These are phyloP conservation scores for Tryphoninae sp. DNA, from an alignment of 2,888 invertebrate genomes.

Conservation along the genomic window DNA sequence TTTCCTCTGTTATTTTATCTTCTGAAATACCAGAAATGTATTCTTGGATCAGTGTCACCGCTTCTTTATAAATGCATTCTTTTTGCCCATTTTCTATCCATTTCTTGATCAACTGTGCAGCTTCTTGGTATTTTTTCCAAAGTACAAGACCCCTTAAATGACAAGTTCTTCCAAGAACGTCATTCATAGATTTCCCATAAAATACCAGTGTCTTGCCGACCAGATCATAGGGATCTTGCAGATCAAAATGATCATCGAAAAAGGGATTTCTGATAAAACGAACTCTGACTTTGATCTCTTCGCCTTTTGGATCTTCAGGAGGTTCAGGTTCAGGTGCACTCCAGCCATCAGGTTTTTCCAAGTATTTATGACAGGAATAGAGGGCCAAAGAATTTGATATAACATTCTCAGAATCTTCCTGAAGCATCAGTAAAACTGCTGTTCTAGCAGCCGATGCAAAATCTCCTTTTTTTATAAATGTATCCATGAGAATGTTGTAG, in stretches of 20 bases:
- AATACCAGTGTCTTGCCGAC: conserved; percentile 92
- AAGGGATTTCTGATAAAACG: conserved; percentile 90
- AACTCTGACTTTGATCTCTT: conserved; percentile 89
- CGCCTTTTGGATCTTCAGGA: conserved; percentile 80
- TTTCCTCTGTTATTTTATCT: conserved; percentile 77
- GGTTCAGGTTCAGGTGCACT: conserved; percentile 79
- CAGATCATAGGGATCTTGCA: conserved; percentile 87
- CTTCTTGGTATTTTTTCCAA: conserved; percentile 86
- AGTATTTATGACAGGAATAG: conserved; percentile 89
- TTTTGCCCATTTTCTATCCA: conserved; percentile 69
- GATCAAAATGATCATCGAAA: conserved; percentile 95
- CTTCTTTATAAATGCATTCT: conserved; percentile 79
- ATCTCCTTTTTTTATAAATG: conserved; percentile 87
- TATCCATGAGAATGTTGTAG: conserved; percentile 91
- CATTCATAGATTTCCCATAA: conserved; percentile 83
- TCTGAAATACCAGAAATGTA: conserved; percentile 75
- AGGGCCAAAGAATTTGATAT: conserved; percentile 87
- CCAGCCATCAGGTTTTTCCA: conserved; percentile 83
- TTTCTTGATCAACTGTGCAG: conserved; percentile 73
- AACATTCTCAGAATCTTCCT: conserved; percentile 91
- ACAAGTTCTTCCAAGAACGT: conserved; percentile 83
- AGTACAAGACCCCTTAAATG: conserved; percentile 86
- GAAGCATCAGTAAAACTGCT: conserved; percentile 91
- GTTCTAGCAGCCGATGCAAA: conserved; percentile 89
- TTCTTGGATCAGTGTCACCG: conserved; percentile 78